These are phyloP conservation scores for Drosophila tropicalis DNA, from an alignment of 1,140 invertebrate genomes.

Conservation along the genomic window DNA sequence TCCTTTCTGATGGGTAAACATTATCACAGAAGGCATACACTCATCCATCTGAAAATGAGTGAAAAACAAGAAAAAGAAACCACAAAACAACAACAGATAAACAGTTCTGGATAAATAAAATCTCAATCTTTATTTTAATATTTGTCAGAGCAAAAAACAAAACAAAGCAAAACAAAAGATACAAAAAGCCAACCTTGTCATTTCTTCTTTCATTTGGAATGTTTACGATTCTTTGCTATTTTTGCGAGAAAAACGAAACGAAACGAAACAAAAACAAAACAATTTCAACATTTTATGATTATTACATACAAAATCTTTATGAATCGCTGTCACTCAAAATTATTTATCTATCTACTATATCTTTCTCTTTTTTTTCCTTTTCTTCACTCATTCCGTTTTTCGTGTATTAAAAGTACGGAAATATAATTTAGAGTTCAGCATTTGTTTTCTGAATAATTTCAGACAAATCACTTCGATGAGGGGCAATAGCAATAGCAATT, in stretches of 20 bases:
- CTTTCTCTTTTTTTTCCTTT: background rate
- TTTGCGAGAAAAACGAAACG: constrained; percentile 16
- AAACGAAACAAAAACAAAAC: constrained; percentile 18
- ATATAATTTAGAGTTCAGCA: constrained; percentile 67
- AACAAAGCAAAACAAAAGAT: constrained; percentile 16
- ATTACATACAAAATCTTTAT: constrained; percentile 56
- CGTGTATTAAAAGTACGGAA: constrained; percentile 57
- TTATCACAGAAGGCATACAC: background rate
- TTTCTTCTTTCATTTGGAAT: constrained; percentile 24
- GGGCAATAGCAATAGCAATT: constrained; percentile 6
- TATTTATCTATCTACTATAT: constrained; percentile 48
- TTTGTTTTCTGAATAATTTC: constrained; percentile 61
- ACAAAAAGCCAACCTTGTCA: constrained; percentile 9
- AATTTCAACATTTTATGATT: constrained; percentile 39
- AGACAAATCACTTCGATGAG: constrained; percentile 70
- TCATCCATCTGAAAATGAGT: too few relatives aligned
- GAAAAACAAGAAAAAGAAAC: background rate
- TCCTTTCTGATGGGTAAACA: too few relatives aligned
- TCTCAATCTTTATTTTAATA: constrained; percentile 10
- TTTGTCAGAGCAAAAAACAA: constrained; percentile 6
- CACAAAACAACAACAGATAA: background rate
- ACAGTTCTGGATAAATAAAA: constrained; percentile 7
- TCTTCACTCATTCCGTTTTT: constrained; percentile 27
- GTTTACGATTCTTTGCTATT: constrained; percentile 36
- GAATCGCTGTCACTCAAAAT: constrained; percentile 62